Conservation (phyloP, 2,888 invertebrate genomes). For the Agrotis exclamationis region DNA sequence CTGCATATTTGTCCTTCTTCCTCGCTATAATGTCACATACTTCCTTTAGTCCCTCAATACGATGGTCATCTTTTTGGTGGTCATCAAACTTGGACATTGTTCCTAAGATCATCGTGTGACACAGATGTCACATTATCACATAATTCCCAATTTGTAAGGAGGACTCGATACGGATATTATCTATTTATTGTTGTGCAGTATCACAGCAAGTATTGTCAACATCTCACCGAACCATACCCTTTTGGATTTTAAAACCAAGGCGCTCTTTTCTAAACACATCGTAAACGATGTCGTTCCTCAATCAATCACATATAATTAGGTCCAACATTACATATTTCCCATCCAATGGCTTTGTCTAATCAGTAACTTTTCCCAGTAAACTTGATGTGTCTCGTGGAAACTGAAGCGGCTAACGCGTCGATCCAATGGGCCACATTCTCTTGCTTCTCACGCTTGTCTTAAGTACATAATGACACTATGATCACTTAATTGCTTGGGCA, state of each 20-base stretch:
- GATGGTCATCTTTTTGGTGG: no score
- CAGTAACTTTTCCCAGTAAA: constrained; percentile 65
- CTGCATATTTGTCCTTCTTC: not conserved
- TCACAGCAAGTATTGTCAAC: no score
- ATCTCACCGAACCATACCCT: no score
- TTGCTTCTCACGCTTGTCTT: constrained; percentile 64
- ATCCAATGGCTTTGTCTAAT: constrained; percentile 51
- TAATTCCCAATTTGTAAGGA: no score
- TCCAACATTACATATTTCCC: constrained; percentile 41
- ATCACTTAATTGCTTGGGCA: constrained; percentile 55
- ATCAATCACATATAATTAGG: constrained; percentile 37
- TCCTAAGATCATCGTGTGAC: no score
- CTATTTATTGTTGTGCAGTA: no score
- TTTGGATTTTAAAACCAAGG: no score
- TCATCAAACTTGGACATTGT: no score
- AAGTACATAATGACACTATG: constrained; percentile 55
- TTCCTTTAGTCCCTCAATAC: no score
- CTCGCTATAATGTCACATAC: no score
- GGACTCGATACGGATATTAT: no score
- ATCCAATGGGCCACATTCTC: constrained; percentile 59
- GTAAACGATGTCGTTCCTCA: constrained; percentile 12
- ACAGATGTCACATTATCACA: no score
- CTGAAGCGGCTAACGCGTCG: constrained; percentile 64
- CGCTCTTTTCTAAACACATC: not conserved
- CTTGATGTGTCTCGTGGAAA: constrained; percentile 74